Evolutionary conservation across 2,113 vertebrate species (phyloP), one percentile per base, ranked within the genome.

Genomic region (Mystacornis crossleyi): DNA sequence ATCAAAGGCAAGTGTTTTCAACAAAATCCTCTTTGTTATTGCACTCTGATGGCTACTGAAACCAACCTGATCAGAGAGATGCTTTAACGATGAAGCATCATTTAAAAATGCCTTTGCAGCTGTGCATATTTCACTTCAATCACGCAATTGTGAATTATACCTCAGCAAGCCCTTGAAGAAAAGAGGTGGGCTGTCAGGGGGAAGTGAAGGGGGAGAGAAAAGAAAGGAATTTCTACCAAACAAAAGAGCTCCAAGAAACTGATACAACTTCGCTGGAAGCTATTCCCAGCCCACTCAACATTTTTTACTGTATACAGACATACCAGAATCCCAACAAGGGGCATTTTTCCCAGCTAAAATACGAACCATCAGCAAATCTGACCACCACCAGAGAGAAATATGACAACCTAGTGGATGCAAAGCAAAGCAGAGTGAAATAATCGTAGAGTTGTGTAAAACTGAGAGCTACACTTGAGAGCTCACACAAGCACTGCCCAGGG

Each of bases 291-390:
- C 97, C 91, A 97, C 97, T 97, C 96, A 72, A 95, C 85, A 94
- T 96, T 97, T 97, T 83, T 96, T 36, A 90, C 66, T 84, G 90
- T 60, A 92, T 18, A 89, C 80, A 85, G 85, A 89, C 95, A 96
- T 97, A 96, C 95, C 96, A 97, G 86, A 96, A 89, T 26, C 51
- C 81, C 84, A 96, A 97, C 65, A 92, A 97, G 69, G 75, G 79
- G 26, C 93, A 86, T 86, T 98, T 97, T 98, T 97, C 91, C 85
- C 8, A 92, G 62, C 91, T 96, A 96, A 98, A 98, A 98, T 97
- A 97, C 55, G 25, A 98, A 95, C 94, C 96, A 97, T 98, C 98
- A 98, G 98, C 98, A 98, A 89, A 97, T 98, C 96, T 96, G 94
- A 95, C 97, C 97, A 95, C 94, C 97, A 97, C 97, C 94, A 95